Base-by-base conservation (phyloP, 64 coral and sea anemone species). In the Porites australiensis region DNA sequence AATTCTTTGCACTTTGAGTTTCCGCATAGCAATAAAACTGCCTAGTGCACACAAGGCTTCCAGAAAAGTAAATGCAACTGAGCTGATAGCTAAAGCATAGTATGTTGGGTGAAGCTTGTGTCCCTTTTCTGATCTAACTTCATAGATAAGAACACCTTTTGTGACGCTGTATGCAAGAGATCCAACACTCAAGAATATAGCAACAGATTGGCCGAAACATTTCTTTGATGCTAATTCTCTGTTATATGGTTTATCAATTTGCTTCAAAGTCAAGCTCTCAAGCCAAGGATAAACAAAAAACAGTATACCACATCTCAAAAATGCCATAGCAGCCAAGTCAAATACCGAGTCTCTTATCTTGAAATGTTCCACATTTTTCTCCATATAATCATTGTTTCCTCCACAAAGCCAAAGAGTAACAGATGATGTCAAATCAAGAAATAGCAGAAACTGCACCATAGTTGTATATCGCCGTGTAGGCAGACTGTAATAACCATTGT, bases 121-220 rank as follows among this genome's bases (percentile, higher is more conserved):
- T 5, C 45, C 21, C 44, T 86, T 82, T 45, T 93, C 91, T 57
- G 91, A 85, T 18, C 50, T 64, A 0, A 88, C 92, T 44, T 51
- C 60, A 50, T 91, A 97, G 64, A 97, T 82, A 43, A 97, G 70
- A 52, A 88, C 65, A 93, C 95, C 95, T 94, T 97, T 97, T 14
- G 95, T 88, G 37, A 94, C 68, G 49, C 95, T 97, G 47, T 91
- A 97, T 74, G 88, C 92, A 58, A 97, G 13, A n/a, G 92, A 88
- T 15, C 82, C 82, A 83, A 97, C 52, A 73, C 95, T 91, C 75
- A 94, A 46, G 74, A 97, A 69, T 49, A 97, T 85, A 27, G 63
- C 73, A 46, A 94, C 22, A 58, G 60, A 47, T 88, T 97, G 95
- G 50, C 50, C 83, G 8, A 77, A 50, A 82, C 67, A 83, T 87